A percentile compares a stretch with the other conserved stretches of the same genome.
Evolutionary conservation across 2,888 invertebrate species (phyloP).

Genomic region (Nymphalis c-album): DNA sequence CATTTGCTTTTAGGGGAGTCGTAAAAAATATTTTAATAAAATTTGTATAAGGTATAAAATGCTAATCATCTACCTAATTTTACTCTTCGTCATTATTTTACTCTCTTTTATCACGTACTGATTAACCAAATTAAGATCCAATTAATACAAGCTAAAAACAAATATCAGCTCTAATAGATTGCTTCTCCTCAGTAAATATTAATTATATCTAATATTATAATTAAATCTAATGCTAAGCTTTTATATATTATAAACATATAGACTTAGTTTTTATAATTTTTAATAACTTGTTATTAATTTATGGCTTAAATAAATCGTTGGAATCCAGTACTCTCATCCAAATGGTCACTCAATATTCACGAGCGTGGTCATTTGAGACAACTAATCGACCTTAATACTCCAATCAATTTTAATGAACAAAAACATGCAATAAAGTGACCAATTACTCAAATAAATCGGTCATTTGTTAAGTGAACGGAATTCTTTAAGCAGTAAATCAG

Average conservation of each 20-base stretch:
- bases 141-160: too few relatives aligned
- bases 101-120: neutral
- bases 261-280: too few relatives aligned
- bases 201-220: too few relatives aligned
- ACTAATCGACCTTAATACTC: slow-evolving; percentile 36
- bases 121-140: too few relatives aligned
- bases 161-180: too few relatives aligned
- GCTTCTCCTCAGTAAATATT: too few relatives aligned
- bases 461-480: slow-evolving; percentile 7
- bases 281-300: too few relatives aligned
- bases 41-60: slow-evolving; percentile 3
- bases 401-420: slow-evolving; percentile 38
- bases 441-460: slow-evolving; percentile 36
- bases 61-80: neutral
- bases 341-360: slow-evolving; percentile 22
- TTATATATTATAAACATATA: too few relatives aligned
- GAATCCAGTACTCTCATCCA: neutral
- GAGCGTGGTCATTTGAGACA: slow-evolving; percentile 14
- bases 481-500: slow-evolving; percentile 20
- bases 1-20: slow-evolving; percentile 20
- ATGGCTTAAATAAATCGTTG: too few relatives aligned
- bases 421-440: slow-evolving; percentile 37
- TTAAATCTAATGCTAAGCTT: too few relatives aligned
- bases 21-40: slow-evolving; percentile 22
- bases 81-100: neutral